Evolutionary conservation across 2,113 vertebrate genomes (phyloP).

Genomic region (Fulmarus glacialis): DNA sequence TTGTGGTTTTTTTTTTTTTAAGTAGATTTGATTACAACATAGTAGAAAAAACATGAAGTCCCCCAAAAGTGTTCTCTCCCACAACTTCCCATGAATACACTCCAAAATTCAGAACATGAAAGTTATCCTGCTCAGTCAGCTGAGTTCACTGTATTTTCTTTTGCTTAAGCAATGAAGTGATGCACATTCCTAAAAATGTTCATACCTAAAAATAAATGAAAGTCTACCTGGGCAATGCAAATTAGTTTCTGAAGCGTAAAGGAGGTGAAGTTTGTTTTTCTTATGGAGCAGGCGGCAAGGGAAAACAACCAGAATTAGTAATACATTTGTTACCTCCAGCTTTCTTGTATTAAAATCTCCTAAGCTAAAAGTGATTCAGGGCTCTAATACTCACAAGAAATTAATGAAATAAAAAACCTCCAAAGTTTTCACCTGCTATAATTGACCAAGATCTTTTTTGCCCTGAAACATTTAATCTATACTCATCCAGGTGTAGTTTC

Average conservation of each 20-base stretch:
- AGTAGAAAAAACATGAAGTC: background rate
- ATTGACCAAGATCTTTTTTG: background rate
- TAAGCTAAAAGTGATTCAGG: background rate
- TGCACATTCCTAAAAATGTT: background rate
- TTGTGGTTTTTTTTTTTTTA: background rate
- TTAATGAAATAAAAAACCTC: background rate
- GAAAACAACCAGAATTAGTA: background rate
- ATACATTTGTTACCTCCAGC: background rate
- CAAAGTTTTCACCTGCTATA: background rate
- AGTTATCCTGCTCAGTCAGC: background rate
- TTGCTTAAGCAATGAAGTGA: background rate
- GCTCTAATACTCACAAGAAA: background rate
- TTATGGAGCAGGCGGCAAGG: background rate
- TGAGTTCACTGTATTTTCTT: background rate
- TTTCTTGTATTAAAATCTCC: background rate
- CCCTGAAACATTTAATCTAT: background rate
- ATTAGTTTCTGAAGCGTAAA: background rate
- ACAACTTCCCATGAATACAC: background rate
- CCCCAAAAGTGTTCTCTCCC: background rate
- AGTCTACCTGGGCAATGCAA: background rate
- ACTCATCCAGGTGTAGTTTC: background rate
- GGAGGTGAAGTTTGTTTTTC: background rate
- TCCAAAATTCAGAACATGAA: background rate
- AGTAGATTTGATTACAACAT: background rate
- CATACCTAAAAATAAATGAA: background rate